phyloP scores from a whole-genome alignment of 2,113 vertebrate species.

The Tamias sibiricus region DNA sequence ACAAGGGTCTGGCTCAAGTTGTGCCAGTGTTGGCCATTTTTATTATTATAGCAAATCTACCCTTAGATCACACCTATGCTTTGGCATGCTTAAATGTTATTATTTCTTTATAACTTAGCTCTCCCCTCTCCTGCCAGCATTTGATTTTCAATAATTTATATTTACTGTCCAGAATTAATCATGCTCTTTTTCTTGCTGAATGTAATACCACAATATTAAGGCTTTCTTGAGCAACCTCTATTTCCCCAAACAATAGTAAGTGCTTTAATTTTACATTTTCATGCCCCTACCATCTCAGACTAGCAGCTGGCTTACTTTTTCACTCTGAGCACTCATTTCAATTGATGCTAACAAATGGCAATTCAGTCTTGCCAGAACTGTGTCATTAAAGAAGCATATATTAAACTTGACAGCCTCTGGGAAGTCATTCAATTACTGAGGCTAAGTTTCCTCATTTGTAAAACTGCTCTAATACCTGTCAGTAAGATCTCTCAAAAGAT shows the following conservation, averaged over 20 bases:
- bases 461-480: not conserved
- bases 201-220: not conserved
- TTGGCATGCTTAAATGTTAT: not conserved
- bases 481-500: constrained; percentile 26
- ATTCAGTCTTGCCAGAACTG: not conserved
- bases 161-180: not conserved
- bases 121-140: not conserved
- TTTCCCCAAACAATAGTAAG: not conserved
- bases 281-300: not conserved
- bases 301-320: not conserved
- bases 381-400: not conserved
- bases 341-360: not conserved
- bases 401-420: not conserved
- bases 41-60: not conserved
- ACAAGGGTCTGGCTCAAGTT: not conserved
- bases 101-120: not conserved
- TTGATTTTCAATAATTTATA: not conserved
- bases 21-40: accelerated
- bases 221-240: not conserved
- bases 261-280: not conserved
- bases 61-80: not conserved
- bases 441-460: not conserved
- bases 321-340: not conserved
- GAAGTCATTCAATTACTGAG: not conserved
- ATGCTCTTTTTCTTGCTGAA: not conserved